Evolutionary conservation across 2,888 invertebrate genomes (phyloP).

Genomic region (Xestia ashworthii): DNA sequence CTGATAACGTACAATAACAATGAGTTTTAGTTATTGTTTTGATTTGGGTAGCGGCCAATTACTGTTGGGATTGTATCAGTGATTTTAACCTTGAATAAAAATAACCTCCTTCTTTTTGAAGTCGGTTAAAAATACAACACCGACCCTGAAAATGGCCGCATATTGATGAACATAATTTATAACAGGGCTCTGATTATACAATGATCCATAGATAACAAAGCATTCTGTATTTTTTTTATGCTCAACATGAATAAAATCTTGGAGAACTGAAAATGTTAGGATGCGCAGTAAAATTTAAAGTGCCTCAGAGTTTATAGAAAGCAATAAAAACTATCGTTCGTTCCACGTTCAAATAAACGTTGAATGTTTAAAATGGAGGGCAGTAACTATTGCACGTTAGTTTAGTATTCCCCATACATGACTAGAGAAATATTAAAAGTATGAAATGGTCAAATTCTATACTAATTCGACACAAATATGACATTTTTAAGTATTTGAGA

Average conservation of each 20-base stretch:
- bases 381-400: constrained; percentile 41
- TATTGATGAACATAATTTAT: constrained; percentile 7
- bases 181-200: constrained; percentile 7
- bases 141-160: constrained; percentile 33
- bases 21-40: constrained; percentile 45
- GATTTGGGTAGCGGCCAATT: constrained; percentile 60
- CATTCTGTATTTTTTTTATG: not conserved
- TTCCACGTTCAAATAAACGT: constrained; percentile 18
- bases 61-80: constrained; percentile 56
- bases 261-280: not conserved
- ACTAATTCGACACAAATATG: not conserved
- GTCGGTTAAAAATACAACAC: constrained; percentile 28
- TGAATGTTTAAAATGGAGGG: constrained; percentile 38
- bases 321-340: constrained; percentile 13
- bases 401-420: constrained; percentile 28
- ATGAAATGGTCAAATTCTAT: constrained; percentile 35
- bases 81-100: constrained; percentile 46
- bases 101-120: too few relatives aligned
- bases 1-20: constrained; percentile 41
- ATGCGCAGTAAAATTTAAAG: constrained; percentile 9
- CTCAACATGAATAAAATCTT: not conserved
- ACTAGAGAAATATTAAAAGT: constrained; percentile 39
- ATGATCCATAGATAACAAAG: constrained; percentile 21
- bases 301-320: constrained; percentile 19
- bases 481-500: constrained; percentile 5